phyloP scores from a whole-genome alignment of 2,113 vertebrate genomes.

The Nyctereutes procyonoides region DNA sequence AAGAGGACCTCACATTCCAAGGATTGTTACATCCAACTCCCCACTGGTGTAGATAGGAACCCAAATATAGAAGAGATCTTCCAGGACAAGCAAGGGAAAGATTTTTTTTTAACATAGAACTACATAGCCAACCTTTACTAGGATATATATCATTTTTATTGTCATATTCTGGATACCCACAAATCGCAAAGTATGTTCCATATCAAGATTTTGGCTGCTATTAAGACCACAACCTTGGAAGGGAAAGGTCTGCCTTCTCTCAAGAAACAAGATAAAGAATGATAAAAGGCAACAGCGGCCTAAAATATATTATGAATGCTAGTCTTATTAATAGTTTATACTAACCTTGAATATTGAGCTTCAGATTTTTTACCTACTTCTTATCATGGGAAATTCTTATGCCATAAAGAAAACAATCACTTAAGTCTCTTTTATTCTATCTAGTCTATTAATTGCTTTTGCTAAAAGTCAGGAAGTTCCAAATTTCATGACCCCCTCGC shows the following conservation, averaged over 20 bases:
- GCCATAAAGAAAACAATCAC: not conserved
- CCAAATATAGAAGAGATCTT: not conserved
- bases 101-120: not conserved
- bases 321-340: not conserved
- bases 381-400: not conserved
- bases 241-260: not conserved
- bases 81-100: not conserved
- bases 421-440: not conserved
- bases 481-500: not conserved
- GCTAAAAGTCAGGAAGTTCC: not conserved
- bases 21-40: no score
- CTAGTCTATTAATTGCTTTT: not conserved
- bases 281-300: not conserved
- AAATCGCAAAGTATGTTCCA: not conserved
- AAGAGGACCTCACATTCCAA: not conserved
- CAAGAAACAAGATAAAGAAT: not conserved
- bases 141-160: slow-evolving; percentile 17
- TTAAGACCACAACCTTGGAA: not conserved
- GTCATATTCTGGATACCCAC: not conserved
- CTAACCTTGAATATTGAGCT: not conserved
- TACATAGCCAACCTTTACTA: not conserved
- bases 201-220: not conserved
- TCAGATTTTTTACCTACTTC: not conserved
- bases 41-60: not conserved
- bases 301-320: not conserved